Base-by-base conservation (phyloP, 2,888 invertebrate species). In the Eupithecia inturbata region DNA sequence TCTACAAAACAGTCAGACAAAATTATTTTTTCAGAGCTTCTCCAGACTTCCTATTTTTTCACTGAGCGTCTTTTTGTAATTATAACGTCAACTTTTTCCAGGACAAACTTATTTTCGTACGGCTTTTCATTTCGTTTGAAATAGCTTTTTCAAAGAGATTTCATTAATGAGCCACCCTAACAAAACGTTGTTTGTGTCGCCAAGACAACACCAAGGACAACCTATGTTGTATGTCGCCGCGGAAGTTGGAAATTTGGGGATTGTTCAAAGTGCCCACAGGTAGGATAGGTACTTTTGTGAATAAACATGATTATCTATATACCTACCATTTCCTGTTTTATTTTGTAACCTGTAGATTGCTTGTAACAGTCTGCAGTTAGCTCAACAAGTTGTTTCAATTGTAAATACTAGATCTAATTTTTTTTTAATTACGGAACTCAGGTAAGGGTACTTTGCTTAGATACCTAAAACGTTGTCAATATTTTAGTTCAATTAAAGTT, bases 141-240 rank as follows among this genome's bases (percentile, higher is more conserved):
- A 69, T 69, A 36, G 71, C 68, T 66, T 67, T 70, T 72, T 72
- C 71, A 70, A 62, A 68, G 72, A 75, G 70, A 72, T 72, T 67
- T 53, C 69, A 68, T 72, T 74, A 74, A 74, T 74, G 74, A 69
- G 74, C 71, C 67, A 66, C 41, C 26, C 45, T 49, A 62, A 74
- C 71, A 74, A 71, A 68, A 71, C 60, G 45, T 60, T 69, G 71
- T 74, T 74, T 73, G 70, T 68, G 68, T 66, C 36, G 62, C n/a
- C 26, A 31, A 36, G n/a, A 67, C 45, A n/a, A n/a, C n/a, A n/a
- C n/a, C n/a, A n/a, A n/a, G n/a, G n/a, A n/a, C n/a, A n/a, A n/a
- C n/a, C n/a, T n/a, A n/a, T n/a, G n/a, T n/a, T n/a, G n/a, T n/a
- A n/a, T n/a, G 66, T 41, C 63, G 36, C 67, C 3, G 67, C 26